Base-by-base conservation (phyloP, 2,797 vertebrate species). In the Myripristis jacobus region DNA sequence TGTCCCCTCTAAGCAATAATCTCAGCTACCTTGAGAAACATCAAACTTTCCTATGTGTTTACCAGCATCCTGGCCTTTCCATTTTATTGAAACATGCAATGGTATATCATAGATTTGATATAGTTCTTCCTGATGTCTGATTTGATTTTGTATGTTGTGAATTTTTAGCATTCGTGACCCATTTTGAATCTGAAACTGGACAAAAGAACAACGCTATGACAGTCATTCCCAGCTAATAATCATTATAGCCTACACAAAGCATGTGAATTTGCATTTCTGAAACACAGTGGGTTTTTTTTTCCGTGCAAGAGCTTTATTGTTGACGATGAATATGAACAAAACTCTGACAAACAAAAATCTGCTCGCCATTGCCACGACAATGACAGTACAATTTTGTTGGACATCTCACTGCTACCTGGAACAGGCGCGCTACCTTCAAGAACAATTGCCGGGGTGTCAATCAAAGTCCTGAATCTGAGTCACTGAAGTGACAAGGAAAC, bases 1-100 rank as follows among this genome's bases (percentile, higher is more conserved):
- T 65, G 73, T 80, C 74, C 71, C 54, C 70, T 85, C 75, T 72
- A 74, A 87, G 83, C 65, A 66, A 36, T 57, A 72, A 55, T 57
- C 31, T 8, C n/a, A 27, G 13, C 81, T 81, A 77, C 76, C 71
- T 70, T 56, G 44, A 69, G 69, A 80, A 55, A 68, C 56, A 52
- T 70, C 63, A 52, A 73, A 77, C 53, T 46, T 58, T 53, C 50
- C 6, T 13, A 1, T 56, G 19, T 56, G 31, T 56, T 24, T 44
- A 18, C 22, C 43, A 43, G 36, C 27, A 2, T 56, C 11, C 24
- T 34, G 44, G 19, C 27, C 11, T 36, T 36, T 67, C 25, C 3
- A n/a, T 31, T 63, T 62, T 0, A 4, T 50, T 76, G 56, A 72
- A 57, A 1, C 13, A 24, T 15, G 13, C 19, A 7, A 13, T 18